Evolutionary conservation across 2,888 invertebrate species (phyloP), one percentile per base, ranked within the genome.

Genomic region (Magallana nippona): DNA sequence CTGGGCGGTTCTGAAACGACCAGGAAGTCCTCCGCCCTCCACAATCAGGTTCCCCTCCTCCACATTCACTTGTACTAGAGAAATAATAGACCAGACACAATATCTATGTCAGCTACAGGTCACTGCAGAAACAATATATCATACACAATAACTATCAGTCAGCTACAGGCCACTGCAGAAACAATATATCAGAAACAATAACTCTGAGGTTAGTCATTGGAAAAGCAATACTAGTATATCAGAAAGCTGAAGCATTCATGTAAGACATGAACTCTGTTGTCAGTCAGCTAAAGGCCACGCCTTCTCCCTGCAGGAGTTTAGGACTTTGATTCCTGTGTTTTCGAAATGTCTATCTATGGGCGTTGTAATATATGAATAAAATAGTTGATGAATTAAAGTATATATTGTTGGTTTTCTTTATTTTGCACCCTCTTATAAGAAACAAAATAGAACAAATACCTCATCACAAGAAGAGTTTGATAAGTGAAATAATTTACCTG

Each of bases 11-110:
- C 57, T 27, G 56, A 87, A 87, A 5, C 22, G 58, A n/a, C 86
- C 87, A 13, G 79, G 19, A 17, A 89, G 79, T 5, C 86, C 86
- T 1, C 89, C 88, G 0, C 88, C 88, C 8, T 81, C 55, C 5
- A 89, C 81, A 5, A 44, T 80, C 0, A 85, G 79, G 0, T 78
- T 71, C 3, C 83, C 83, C 3, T 78, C 56, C 1, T 78, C 56
- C 22, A 89, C 84, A 27, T 83, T 60, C 3, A 89, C 62, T 57
- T 82, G 78, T 15, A 85, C 89, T 89, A 84, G 2, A 81, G 85
- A 56, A 1, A 44, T 10, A 55, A 79, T 82, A 71, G n/a, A 10
- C 44, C 1, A 27, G 55, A 15, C 22, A 8, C 10, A 17, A 32
- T 55, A 11, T 1, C 0, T 60, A 17, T 10, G 44, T 1, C 17